Percentiles rank a stretch among this genome's conserved stretches.
Conservation (phyloP, 2,888 invertebrate genomes). For the Standfussiana lucernea region DNA sequence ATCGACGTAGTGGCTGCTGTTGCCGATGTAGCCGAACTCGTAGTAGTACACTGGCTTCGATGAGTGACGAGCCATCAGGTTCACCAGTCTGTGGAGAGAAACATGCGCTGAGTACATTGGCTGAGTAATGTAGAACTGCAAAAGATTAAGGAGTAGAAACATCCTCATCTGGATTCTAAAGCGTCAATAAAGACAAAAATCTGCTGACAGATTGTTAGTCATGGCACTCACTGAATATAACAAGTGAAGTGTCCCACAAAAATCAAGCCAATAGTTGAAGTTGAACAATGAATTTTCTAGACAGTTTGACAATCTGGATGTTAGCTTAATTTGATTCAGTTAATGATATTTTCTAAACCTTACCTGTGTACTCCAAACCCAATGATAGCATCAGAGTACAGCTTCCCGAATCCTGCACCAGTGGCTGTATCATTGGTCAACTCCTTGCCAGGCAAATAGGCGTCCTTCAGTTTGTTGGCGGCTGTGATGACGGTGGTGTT, state of each 20-base stretch:
- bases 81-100: slow-evolving; percentile 71
- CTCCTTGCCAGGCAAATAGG: slow-evolving; percentile 67
- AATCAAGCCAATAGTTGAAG: background rate
- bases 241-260: background rate
- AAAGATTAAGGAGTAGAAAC: background rate
- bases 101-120: background rate
- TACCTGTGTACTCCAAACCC: slow-evolving; percentile 87
- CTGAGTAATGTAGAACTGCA: background rate
- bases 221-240: background rate
- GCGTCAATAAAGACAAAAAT: background rate
- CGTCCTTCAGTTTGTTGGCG: slow-evolving; percentile 82
- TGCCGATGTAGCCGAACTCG: slow-evolving; percentile 80
- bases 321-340: background rate
- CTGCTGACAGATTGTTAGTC: background rate
- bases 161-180: background rate
- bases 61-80: slow-evolving; percentile 77
- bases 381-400: slow-evolving; percentile 76
- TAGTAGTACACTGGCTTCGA: slow-evolving; percentile 77
- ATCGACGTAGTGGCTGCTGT: slow-evolving; percentile 79
- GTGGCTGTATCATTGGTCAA: slow-evolving; percentile 69
- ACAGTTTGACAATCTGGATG: background rate
- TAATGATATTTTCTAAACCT: slow-evolving; percentile 1
- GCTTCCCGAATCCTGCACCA: slow-evolving; percentile 68
- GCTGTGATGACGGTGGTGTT: slow-evolving; percentile 82
- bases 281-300: background rate